Conservation (phyloP, 2,113 vertebrate species). For the Thunnus thynnus region DNA sequence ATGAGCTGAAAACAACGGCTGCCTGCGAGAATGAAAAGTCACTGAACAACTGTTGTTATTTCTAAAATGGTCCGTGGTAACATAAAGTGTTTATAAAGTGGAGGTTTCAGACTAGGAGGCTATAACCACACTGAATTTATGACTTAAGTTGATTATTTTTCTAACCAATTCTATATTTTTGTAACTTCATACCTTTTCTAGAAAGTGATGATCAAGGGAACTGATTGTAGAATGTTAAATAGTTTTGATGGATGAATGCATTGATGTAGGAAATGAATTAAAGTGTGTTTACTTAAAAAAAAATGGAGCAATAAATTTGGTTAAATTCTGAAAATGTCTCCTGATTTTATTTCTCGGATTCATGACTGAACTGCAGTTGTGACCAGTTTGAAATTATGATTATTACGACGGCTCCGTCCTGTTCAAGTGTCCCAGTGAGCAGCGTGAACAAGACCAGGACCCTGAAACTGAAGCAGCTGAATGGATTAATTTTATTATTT, state of each 20-base stretch:
- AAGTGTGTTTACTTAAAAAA: constrained; percentile 12
- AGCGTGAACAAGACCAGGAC: too few relatives aligned
- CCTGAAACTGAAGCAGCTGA: too few relatives aligned
- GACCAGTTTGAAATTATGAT: too few relatives aligned
- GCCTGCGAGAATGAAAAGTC: too few relatives aligned
- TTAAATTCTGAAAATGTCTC: constrained; percentile 27
- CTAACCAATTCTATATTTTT: constrained; percentile 55
- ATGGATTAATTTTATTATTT: too few relatives aligned
- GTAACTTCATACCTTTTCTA: constrained; percentile 20
- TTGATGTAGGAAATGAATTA: neutral
- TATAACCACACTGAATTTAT: constrained; percentile 21
- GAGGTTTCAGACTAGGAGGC: neutral
- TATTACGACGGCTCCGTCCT: too few relatives aligned
- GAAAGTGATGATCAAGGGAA: constrained; percentile 4
- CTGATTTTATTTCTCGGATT: neutral
- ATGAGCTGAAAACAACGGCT: neutral
- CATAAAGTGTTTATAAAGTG: neutral
- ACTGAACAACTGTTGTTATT: neutral
- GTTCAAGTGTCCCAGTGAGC: too few relatives aligned
- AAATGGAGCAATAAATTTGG: constrained; percentile 39
- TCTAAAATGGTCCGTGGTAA: neutral
- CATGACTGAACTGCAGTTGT: too few relatives aligned
- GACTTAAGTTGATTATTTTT: constrained; percentile 37
- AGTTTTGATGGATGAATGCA: neutral
- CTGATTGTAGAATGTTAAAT: neutral